Percentiles rank a stretch among this genome's conserved stretches.
These are phyloP conservation scores for Gouania willdenowi DNA, from an alignment of 2,797 vertebrate species.

Conservation along the genomic window DNA sequence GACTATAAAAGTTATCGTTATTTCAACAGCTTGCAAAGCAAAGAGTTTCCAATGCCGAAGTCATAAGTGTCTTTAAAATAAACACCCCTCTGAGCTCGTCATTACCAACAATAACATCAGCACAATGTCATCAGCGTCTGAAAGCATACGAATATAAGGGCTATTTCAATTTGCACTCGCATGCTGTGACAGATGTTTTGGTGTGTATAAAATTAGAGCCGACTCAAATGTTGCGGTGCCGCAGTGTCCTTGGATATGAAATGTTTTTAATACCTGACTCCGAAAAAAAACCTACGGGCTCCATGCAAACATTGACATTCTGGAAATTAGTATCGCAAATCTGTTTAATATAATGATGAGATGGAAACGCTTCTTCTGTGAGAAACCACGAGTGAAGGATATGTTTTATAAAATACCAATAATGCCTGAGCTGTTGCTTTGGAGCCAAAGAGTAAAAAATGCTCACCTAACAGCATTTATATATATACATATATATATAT, in stretches of 20 bases:
- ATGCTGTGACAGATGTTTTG: slow-evolving; percentile 56
- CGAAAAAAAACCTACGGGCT: slow-evolving; percentile 22
- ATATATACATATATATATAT: too few relatives aligned
- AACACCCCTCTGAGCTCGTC: slow-evolving; percentile 54
- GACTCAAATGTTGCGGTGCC: slow-evolving; percentile 27
- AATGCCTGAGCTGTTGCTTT: slow-evolving; percentile 21
- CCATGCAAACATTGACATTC: slow-evolving; percentile 38
- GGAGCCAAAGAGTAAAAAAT: slow-evolving; percentile 1
- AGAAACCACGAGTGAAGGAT: slow-evolving; percentile 33
- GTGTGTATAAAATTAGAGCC: slow-evolving; percentile 40
- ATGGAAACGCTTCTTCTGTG: slow-evolving; percentile 38
- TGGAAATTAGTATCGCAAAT: slow-evolving; percentile 42
- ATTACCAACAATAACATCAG: slow-evolving; percentile 60
- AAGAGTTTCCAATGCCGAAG: slow-evolving; percentile 43
- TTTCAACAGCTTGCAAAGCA: slow-evolving; percentile 54
- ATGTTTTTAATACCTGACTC: slow-evolving; percentile 24
- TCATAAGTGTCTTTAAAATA: slow-evolving; percentile 58
- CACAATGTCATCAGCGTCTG: slow-evolving; percentile 50
- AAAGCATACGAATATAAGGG: slow-evolving; percentile 49
- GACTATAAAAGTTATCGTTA: slow-evolving; percentile 44
- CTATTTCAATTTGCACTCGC: slow-evolving; percentile 45
- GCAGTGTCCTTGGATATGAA: slow-evolving; percentile 47
- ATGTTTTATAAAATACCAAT: slow-evolving; percentile 26
- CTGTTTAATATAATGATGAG: slow-evolving; percentile 47
- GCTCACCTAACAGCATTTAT: not conserved